phyloP scores from a whole-genome alignment of 1,140 invertebrate genomes.

The Macrocentrus cingulum region DNA sequence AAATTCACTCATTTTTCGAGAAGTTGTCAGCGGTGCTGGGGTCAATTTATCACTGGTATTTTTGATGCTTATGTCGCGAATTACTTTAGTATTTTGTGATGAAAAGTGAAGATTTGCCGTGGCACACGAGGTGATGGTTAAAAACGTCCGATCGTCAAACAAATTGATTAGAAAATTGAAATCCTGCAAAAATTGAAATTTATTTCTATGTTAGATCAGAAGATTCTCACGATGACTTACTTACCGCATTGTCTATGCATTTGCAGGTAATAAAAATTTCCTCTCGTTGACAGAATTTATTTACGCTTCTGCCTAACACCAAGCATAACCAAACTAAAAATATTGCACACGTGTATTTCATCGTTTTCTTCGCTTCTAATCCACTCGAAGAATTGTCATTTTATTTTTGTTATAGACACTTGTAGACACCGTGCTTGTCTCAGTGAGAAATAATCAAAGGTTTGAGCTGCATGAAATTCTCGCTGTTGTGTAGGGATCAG shows the following conservation, averaged over 20 bases:
- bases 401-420: no score
- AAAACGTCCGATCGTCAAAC: slow-evolving; percentile 35
- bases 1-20: slow-evolving; percentile 30
- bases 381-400: background rate
- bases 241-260: slow-evolving; percentile 39
- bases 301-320: slow-evolving; percentile 23
- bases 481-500: background rate
- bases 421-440: no score
- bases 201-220: background rate
- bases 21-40: slow-evolving; percentile 31
- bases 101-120: slow-evolving; percentile 33
- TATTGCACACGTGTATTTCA: slow-evolving; percentile 20
- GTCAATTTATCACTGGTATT: slow-evolving; percentile 36
- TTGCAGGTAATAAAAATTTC: slow-evolving; percentile 29
- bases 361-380: background rate
- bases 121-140: slow-evolving; percentile 34
- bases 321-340: slow-evolving; percentile 4
- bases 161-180: slow-evolving; percentile 33
- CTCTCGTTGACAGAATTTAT: slow-evolving; percentile 34
- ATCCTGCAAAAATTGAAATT: slow-evolving; percentile 33
- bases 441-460: background rate
- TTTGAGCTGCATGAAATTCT: background rate
- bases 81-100: slow-evolving; percentile 24
- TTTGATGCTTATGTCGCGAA: slow-evolving; percentile 37
- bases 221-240: background rate